Evolutionary conservation across 2,113 vertebrate genomes (phyloP).

Genomic region (Lycocorax pyrrhopterus): DNA sequence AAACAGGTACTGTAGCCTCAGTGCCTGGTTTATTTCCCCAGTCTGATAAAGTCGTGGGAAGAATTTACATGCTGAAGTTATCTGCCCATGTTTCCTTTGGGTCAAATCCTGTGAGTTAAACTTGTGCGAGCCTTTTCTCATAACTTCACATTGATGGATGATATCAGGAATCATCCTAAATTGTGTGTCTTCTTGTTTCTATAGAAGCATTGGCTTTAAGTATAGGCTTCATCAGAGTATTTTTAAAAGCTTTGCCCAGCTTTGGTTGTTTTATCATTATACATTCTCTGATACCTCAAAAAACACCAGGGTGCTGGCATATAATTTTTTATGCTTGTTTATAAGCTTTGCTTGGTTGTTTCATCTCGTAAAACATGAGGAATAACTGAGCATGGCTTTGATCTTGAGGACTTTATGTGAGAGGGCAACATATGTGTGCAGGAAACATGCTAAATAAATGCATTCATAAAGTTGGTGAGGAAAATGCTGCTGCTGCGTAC

Average conservation of each 20-base stretch:
- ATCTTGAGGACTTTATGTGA: background rate
- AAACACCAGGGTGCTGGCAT: background rate
- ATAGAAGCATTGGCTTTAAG: background rate
- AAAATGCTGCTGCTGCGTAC: background rate
- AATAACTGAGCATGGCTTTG: background rate
- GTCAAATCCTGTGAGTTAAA: background rate
- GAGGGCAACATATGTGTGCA: background rate
- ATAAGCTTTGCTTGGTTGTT: background rate
- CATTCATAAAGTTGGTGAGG: background rate
- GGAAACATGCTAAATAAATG: background rate
- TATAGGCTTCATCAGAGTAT: background rate
- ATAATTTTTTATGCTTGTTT: background rate
- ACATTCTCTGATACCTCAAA: background rate
- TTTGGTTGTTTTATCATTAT: background rate
- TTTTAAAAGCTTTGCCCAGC: background rate
- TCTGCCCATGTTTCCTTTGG: background rate
- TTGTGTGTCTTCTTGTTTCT: background rate
- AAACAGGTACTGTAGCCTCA: background rate
- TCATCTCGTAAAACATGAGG: background rate
- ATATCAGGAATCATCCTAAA: background rate
- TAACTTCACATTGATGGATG: background rate
- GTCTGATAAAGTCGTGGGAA: background rate
- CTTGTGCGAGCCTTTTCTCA: fast-evolving
- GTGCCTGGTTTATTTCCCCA: background rate
- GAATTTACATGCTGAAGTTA: background rate